Evolutionary conservation across 2,888 invertebrate genomes (phyloP), one percentile per base, ranked within the genome.

Genomic region (Trisateles emortualis): DNA sequence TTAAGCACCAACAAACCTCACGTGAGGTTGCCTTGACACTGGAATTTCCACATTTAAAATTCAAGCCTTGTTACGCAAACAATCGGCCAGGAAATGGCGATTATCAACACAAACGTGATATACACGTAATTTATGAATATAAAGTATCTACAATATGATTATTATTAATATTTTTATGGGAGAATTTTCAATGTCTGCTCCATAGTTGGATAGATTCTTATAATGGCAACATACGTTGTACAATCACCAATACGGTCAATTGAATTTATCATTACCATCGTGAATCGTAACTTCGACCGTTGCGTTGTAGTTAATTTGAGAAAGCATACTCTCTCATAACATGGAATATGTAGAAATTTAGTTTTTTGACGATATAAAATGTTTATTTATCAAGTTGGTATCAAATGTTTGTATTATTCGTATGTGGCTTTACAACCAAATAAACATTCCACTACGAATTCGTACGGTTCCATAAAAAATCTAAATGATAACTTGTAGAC

Each of bases 51-150:
- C 19, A 33, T 43, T 58, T 55, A 39, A 40, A 24, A 59, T 55
- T 52, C 59, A 52, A 32, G 26, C 6, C 24, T 24, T 39, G 52
- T 38, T 13, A 19, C 39, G 19, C 33, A 42, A 35, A 46, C 45
- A 35, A 45, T 52, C 33, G 51, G 14, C 24, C 48, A 59, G 38
- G 55, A 52, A 52, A 43, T 46, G 42, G 49, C 40, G 38, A 48
- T 29, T 47, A 32, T 16, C 40, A 19, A n/a, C 40, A 40, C 39
- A 47, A 45, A 8, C 9, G 26, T 26, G 8, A 6, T 6, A 8
- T 39, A 43, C 26, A 19, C n/a, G 36, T 29, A 14, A 42, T 33
- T 35, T 49, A 42, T 50, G 24, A 52, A 49, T 40, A 41, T 6
- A 33, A 33, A 46, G 26, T 17, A 26, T 16, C 16, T 36, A n/a